Conservation (phyloP, 2,113 vertebrate genomes). For the Rutilus rutilus region DNA sequence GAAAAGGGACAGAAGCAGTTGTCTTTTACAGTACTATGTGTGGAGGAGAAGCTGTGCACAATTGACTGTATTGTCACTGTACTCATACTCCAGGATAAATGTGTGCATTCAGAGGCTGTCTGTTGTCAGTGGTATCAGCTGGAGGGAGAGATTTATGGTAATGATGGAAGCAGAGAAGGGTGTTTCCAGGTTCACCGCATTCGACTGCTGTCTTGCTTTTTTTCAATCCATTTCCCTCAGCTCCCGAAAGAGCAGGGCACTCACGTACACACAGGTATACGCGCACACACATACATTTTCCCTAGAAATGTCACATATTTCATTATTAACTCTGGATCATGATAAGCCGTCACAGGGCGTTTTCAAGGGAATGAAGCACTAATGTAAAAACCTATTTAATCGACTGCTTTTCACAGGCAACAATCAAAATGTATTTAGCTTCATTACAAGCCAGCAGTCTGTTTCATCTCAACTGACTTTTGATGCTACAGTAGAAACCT, state of each 20-base stretch:
- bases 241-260: constrained; percentile 34
- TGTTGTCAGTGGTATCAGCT: constrained; percentile 39
- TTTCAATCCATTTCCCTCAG: constrained; percentile 60
- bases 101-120: constrained; percentile 7
- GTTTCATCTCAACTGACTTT: not conserved
- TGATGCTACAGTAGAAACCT: not conserved
- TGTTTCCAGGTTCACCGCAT: constrained; percentile 58
- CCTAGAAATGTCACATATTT: constrained; percentile 41
- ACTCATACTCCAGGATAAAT: constrained; percentile 24
- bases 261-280: not conserved
- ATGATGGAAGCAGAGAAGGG: constrained; percentile 46
- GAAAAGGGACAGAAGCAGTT: not conserved
- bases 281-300: not conserved
- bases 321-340: constrained; percentile 48
- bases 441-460: not conserved
- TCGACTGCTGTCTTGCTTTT: constrained; percentile 57
- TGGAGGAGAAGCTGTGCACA: constrained; percentile 38
- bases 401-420: not conserved
- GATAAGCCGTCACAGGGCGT: constrained; percentile 25
- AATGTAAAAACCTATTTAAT: constrained; percentile 39
- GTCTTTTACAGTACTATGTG: constrained; percentile 6
- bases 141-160: constrained; percentile 44
- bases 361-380: not conserved
- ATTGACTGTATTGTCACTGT: constrained; percentile 40
- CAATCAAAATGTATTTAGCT: constrained; percentile 25